These are phyloP conservation scores for Harlomillsia oculata DNA, from an alignment of 1,140 invertebrate genomes.

Conservation along the genomic window DNA sequence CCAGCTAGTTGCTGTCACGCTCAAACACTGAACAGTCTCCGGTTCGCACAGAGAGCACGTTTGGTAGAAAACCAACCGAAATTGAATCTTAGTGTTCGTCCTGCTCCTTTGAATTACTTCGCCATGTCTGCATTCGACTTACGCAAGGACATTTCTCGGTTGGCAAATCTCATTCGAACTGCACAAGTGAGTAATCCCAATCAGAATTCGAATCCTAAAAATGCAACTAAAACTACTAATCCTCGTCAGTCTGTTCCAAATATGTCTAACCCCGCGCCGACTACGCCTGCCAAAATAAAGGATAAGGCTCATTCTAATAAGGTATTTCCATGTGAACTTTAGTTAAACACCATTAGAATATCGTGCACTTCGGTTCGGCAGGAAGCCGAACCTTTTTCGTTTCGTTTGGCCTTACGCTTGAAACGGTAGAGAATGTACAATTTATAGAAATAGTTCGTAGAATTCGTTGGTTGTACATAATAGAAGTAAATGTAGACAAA, in stretches of 20 bases:
- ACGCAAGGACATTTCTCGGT: constrained; percentile 30
- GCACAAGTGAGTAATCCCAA: constrained; percentile 13
- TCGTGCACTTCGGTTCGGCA: neutral
- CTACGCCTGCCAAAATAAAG: neutral
- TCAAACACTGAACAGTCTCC: constrained; percentile 38
- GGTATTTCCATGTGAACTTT: neutral
- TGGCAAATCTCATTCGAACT: constrained; percentile 28
- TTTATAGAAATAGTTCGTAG: too few relatives aligned
- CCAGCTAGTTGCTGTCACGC: neutral
- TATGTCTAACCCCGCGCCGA: too few relatives aligned
- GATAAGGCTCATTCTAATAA: neutral
- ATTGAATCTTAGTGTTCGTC: too few relatives aligned
- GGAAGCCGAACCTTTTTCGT: too few relatives aligned
- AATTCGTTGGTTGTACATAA: too few relatives aligned
- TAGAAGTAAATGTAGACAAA: too few relatives aligned
- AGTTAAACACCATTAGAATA: neutral
- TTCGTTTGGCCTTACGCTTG: too few relatives aligned
- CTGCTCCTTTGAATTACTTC: too few relatives aligned
- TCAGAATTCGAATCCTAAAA: neutral
- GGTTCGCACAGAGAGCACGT: constrained; percentile 58
- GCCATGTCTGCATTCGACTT: constrained; percentile 30
- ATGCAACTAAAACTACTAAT: neutral
- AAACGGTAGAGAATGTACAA: too few relatives aligned
- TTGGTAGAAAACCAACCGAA: constrained; percentile 57
- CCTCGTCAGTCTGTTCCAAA: too few relatives aligned